Evolutionary conservation across 2,888 invertebrate species (phyloP).

Genomic region (Trissolcus japonicus): DNA sequence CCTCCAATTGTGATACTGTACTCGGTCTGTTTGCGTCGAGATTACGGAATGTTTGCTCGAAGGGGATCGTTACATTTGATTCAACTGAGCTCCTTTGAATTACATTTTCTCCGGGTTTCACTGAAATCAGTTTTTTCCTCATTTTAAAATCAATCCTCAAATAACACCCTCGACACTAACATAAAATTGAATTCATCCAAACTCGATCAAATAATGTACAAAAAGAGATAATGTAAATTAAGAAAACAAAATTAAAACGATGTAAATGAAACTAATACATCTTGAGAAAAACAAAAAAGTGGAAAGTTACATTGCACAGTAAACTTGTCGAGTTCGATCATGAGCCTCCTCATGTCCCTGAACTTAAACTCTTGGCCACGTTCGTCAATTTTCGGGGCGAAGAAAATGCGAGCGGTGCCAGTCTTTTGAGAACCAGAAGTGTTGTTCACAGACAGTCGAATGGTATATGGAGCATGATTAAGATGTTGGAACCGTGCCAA

Average conservation of each 20-base stretch:
- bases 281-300: not conserved
- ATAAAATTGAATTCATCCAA: not conserved
- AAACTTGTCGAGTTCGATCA: slow-evolving; percentile 87
- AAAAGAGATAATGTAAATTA: not conserved
- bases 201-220: not conserved
- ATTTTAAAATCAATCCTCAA: slow-evolving; percentile 7
- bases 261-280: no score
- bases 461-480: slow-evolving; percentile 84
- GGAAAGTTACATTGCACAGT: slow-evolving; percentile 79
- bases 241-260: not conserved
- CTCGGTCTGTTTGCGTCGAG: slow-evolving; percentile 81
- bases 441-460: slow-evolving; percentile 81
- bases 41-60: slow-evolving; percentile 87
- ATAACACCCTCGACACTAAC: not conserved
- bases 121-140: slow-evolving; percentile 65
- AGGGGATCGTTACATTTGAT: slow-evolving; percentile 89
- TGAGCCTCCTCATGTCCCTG: slow-evolving; percentile 80
- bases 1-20: slow-evolving; percentile 74
- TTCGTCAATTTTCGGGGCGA: slow-evolving; percentile 83
- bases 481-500: slow-evolving; percentile 87
- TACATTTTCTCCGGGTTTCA: slow-evolving; percentile 82
- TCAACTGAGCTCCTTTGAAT: slow-evolving; percentile 82
- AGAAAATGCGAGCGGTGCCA: slow-evolving; percentile 84
- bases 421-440: slow-evolving; percentile 75
- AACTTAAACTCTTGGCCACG: slow-evolving; percentile 81